Percentiles rank a stretch among this genome's conserved stretches.
phyloP scores from a whole-genome alignment of 2,888 invertebrate genomes.

The Plebejus argus region DNA sequence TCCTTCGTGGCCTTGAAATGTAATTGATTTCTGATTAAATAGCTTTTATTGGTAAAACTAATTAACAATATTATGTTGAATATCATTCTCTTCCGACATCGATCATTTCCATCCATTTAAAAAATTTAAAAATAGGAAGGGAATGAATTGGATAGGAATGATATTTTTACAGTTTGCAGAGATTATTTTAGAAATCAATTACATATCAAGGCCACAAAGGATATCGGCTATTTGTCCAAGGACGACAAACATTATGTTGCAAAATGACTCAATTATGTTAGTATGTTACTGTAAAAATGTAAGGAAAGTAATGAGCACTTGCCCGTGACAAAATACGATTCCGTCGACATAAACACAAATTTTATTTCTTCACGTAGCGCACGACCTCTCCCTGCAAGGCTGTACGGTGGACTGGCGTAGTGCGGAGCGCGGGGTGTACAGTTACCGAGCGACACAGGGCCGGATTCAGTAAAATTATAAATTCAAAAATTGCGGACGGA shows the following conservation, averaged over 20 bases:
- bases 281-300: not conserved
- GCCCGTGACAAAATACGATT: constrained; percentile 23
- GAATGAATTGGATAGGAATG: constrained; percentile 19
- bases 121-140: constrained; percentile 13
- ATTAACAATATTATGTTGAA: too few relatives aligned
- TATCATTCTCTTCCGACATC: too few relatives aligned
- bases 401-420: too few relatives aligned
- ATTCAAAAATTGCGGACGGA: constrained; percentile 6
- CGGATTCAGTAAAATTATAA: not conserved
- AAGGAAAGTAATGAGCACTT: constrained; percentile 24
- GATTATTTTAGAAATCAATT: constrained; percentile 8
- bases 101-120: not conserved
- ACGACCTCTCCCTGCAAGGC: not conserved
- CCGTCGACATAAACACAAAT: not conserved
- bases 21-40: too few relatives aligned
- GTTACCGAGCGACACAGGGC: too few relatives aligned
- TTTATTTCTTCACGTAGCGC: constrained; percentile 13
- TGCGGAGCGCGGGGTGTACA: too few relatives aligned
- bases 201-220: not conserved
- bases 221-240: constrained; percentile 16
- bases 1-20: too few relatives aligned
- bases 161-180: constrained; percentile 14
- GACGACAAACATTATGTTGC: not conserved
- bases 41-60: too few relatives aligned
- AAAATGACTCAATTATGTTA: not conserved